These are phyloP conservation scores for Scomberomorus guttatus DNA, from an alignment of 2,797 vertebrate species.

Conservation along the genomic window DNA sequence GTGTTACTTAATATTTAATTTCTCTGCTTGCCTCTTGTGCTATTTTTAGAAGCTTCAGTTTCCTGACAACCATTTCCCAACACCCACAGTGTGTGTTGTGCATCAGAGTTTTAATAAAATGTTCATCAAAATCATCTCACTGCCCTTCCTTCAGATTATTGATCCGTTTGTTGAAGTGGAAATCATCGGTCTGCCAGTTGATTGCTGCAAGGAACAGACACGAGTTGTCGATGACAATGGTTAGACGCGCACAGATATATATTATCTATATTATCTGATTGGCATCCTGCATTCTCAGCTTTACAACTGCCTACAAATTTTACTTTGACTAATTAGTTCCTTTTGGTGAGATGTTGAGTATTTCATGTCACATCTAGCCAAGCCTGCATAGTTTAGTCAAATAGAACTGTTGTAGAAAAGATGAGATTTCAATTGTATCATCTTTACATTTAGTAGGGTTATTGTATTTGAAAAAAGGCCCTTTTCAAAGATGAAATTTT, in stretches of 20 bases:
- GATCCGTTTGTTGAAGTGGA: conserved; percentile 99
- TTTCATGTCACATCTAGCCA: conserved; percentile 1
- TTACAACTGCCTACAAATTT: neutral
- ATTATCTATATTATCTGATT: neutral
- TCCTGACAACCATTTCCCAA: conserved; percentile 72
- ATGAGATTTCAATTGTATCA: neutral
- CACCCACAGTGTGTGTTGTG: conserved; percentile 52
- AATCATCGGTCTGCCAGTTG: conserved; percentile 96
- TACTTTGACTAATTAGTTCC: neutral
- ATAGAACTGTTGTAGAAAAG: neutral
- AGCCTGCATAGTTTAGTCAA: neutral
- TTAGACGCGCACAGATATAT: conserved; percentile 73
- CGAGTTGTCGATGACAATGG: conserved; percentile 98
- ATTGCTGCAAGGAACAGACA: conserved; percentile 98
- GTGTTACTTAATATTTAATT: conserved; percentile 81
- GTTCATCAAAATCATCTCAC: conserved; percentile 22
- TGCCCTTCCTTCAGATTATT: conserved; percentile 89
- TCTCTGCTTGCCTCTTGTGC: conserved; percentile 50
- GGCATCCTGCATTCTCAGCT: too few species aligned
- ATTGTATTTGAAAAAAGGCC: neutral
- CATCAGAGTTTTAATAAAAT: conserved; percentile 61
- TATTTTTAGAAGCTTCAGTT: conserved; percentile 78
- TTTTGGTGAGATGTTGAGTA: neutral
- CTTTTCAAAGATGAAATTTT: neutral
- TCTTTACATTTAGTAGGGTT: neutral